Percentiles rank a stretch among this genome's conserved stretches.
These are phyloP conservation scores for Melolontha melolontha DNA, from an alignment of 2,888 invertebrate genomes.

Conservation along the genomic window DNA sequence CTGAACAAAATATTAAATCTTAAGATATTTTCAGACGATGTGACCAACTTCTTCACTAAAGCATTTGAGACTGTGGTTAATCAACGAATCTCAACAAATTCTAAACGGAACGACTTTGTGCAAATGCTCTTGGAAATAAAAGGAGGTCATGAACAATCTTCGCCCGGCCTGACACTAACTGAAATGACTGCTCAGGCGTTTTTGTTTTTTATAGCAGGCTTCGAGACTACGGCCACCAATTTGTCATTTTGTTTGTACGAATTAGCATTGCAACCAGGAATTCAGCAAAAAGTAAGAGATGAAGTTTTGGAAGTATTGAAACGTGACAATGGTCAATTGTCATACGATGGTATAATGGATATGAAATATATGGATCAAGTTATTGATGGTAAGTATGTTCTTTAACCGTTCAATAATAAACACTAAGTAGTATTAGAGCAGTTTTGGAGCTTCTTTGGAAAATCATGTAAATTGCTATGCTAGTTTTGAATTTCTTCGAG, in stretches of 20 bases:
- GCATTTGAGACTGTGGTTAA: conserved; percentile 54
- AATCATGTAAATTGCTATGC: too few species aligned
- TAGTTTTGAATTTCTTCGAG: too few species aligned
- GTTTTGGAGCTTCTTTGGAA: too few species aligned
- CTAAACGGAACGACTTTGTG: conserved; percentile 58
- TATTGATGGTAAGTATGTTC: conserved; percentile 54
- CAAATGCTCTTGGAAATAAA: conserved; percentile 56
- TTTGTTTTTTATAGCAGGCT: conserved; percentile 65
- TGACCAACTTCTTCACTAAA: conserved; percentile 55
- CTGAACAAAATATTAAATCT: conserved; percentile 46
- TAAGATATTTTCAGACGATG: conserved; percentile 45
- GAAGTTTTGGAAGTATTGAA: conserved; percentile 59
- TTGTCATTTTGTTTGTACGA: conserved; percentile 61
- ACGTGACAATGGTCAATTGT: conserved; percentile 57
- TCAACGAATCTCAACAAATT: conserved; percentile 44
- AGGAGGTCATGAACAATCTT: conserved; percentile 28
- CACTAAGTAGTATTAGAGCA: too few species aligned
- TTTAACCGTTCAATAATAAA: too few species aligned
- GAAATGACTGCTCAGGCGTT: conserved; percentile 58
- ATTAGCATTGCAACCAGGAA: conserved; percentile 60
- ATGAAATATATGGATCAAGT: conserved; percentile 66
- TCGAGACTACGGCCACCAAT: conserved; percentile 64
- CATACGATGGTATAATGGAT: conserved; percentile 63
- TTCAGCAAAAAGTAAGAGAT: conserved; percentile 62
- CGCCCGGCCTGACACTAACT: not conserved